These are phyloP conservation scores for Dicyrtoma fusca DNA, from an alignment of 2,888 invertebrate genomes.

Conservation along the genomic window DNA sequence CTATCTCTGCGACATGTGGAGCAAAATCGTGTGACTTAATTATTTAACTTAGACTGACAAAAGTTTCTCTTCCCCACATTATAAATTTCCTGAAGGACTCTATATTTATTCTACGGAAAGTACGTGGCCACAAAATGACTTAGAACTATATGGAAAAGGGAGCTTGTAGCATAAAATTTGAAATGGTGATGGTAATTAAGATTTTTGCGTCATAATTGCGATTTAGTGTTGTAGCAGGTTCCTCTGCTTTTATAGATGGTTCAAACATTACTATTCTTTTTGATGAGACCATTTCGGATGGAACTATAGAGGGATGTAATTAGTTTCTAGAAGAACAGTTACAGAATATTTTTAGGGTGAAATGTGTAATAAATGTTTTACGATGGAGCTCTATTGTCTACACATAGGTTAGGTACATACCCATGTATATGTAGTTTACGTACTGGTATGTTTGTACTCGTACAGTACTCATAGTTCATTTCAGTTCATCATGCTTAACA, in stretches of 20 bases:
- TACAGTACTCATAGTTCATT: too few relatives aligned
- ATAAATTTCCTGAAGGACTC: neutral
- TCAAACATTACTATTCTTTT: neutral
- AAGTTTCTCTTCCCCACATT: too few relatives aligned
- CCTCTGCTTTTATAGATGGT: neutral
- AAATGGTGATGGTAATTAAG: neutral
- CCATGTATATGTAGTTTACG: too few relatives aligned
- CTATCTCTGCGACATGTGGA: constrained; percentile 30
- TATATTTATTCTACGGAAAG: neutral
- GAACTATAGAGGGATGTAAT: constrained; percentile 9
- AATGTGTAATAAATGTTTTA: constrained; percentile 21
- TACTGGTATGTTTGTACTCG: too few relatives aligned
- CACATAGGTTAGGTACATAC: neutral
- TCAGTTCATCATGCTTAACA: too few relatives aligned
- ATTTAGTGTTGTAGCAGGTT: neutral
- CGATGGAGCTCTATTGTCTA: neutral
- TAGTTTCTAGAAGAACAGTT: neutral
- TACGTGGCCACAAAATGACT: too few relatives aligned
- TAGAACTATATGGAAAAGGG: neutral
- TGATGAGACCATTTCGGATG: constrained; percentile 5
- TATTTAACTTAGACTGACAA: neutral
- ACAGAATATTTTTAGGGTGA: constrained; percentile 1
- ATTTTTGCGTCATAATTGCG: constrained; percentile 6
- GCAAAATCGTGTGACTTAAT: constrained; percentile 3
- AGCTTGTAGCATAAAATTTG: too few relatives aligned